Percentiles rank a stretch among this genome's conserved stretches.
Evolutionary conservation across 1,140 invertebrate species (phyloP).

Genomic region (Macrotrachela quadricornifera): DNA sequence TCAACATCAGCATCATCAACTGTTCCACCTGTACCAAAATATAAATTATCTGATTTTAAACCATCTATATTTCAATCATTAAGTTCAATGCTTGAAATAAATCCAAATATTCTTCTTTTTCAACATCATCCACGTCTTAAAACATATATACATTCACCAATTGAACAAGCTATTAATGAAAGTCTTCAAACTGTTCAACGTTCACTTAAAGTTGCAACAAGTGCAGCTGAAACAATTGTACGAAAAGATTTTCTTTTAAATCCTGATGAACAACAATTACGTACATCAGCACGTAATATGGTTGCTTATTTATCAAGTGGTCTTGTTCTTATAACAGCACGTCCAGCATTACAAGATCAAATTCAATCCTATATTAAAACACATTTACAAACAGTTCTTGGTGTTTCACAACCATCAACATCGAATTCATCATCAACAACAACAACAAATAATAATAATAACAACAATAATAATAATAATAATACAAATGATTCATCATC

Average conservation of each 20-base stretch:
- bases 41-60: slow-evolving; percentile 6
- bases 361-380: no score
- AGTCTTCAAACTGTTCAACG: slow-evolving; percentile 79
- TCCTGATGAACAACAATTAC: slow-evolving; percentile 72
- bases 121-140: slow-evolving; percentile 71
- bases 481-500: no score
- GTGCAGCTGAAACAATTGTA: slow-evolving; percentile 81
- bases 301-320: slow-evolving; percentile 82
- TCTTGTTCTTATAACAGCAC: slow-evolving; percentile 89
- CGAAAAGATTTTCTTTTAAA: slow-evolving; percentile 94
- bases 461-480: no score
- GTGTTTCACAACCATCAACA: no score
- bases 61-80: background rate
- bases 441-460: no score
- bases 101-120: slow-evolving; percentile 40
- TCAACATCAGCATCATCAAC: background rate
- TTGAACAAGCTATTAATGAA: slow-evolving; percentile 80
- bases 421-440: no score
- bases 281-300: slow-evolving; percentile 79
- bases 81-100: background rate
- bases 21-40: background rate
- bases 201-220: slow-evolving; percentile 80
- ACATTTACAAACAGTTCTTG: no score
- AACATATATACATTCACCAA: slow-evolving; percentile 54
- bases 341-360: no score